Evolutionary conservation across 1,140 invertebrate species (phyloP).

Genomic region (Chironomus tepperi): DNA sequence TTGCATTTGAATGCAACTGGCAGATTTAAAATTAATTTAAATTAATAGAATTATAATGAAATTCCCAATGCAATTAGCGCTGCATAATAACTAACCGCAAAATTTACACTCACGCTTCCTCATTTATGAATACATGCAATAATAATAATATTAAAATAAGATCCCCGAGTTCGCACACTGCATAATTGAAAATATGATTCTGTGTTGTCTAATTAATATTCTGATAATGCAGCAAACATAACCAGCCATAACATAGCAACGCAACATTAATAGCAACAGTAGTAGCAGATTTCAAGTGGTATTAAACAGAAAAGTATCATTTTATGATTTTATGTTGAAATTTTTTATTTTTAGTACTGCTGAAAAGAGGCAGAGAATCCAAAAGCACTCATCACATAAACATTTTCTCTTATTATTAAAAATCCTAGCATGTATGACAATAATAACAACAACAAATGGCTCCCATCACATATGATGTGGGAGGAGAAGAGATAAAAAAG

Average conservation of each 20-base stretch:
- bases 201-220: constrained; percentile 17
- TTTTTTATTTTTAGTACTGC: no score
- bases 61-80: constrained; percentile 11
- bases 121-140: background rate
- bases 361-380: no score
- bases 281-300: no score
- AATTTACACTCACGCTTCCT: background rate
- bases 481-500: no score
- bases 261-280: background rate
- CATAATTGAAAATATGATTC: constrained; percentile 23
- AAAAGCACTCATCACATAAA: no score
- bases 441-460: no score
- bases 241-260: background rate
- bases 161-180: background rate
- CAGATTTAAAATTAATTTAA: constrained; percentile 15
- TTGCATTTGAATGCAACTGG: constrained; percentile 1
- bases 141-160: constrained; percentile 5
- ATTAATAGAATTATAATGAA: constrained; percentile 9
- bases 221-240: constrained; percentile 15
- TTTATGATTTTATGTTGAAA: no score
- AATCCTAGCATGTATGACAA: no score
- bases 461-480: no score
- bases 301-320: no score
- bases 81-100: constrained; percentile 1
- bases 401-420: no score